Percentiles rank a stretch among this genome's conserved stretches.
These are phyloP conservation scores for Sminthurinus signatus DNA, from an alignment of 1,140 invertebrate species.

Conservation along the genomic window DNA sequence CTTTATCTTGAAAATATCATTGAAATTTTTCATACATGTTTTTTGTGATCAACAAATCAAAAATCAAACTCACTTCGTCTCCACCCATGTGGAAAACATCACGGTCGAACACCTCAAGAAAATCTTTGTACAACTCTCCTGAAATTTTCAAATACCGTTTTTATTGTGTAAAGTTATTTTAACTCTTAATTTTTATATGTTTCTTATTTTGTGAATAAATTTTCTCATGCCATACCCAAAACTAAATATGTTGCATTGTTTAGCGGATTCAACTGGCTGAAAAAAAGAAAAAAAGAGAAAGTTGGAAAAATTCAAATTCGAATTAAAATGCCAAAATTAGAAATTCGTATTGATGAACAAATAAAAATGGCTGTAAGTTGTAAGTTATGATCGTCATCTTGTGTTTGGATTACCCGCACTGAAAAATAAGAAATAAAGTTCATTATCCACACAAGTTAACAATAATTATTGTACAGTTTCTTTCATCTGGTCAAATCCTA, in stretches of 20 bases:
- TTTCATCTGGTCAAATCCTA: no score
- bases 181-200: not conserved
- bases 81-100: constrained; percentile 45
- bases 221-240: constrained; percentile 10
- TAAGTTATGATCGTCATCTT: no score
- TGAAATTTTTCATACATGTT: no score
- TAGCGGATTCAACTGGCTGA: constrained; percentile 34
- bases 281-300: no score
- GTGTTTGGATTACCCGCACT: constrained; percentile 21
- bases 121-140: constrained; percentile 35
- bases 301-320: no score
- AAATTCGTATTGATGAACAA: no score
- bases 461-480: no score
- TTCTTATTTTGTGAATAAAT: not conserved
- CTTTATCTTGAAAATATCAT: constrained; percentile 38
- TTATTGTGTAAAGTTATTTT: not conserved
- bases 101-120: constrained; percentile 47
- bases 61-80: no score
- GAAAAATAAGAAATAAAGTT: no score
- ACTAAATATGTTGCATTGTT: constrained; percentile 42
- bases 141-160: not conserved
- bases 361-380: no score
- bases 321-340: no score
- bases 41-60: no score
- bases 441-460: constrained; percentile 44